Percentiles rank a stretch among this genome's conserved stretches.
phyloP scores from a whole-genome alignment of 1,140 invertebrate species.

The Glomeris maerens region DNA sequence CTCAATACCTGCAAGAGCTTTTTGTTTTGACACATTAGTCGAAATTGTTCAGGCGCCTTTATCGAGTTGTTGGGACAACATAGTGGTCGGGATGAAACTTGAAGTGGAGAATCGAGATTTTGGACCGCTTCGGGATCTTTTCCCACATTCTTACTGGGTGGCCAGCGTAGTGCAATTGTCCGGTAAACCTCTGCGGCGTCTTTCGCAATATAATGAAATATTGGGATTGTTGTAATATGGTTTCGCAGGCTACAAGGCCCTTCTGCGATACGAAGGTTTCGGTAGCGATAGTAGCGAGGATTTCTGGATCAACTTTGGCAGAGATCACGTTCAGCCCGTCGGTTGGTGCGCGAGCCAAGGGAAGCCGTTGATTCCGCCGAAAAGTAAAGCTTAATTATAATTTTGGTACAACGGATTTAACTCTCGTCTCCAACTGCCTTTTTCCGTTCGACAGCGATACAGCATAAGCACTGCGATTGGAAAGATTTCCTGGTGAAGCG shows the following conservation, averaged over 20 bases:
- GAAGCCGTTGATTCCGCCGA: conserved; percentile 84
- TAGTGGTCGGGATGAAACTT: conserved; percentile 86
- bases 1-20: not conserved
- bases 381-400: conserved; percentile 40
- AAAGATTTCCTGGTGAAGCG: conserved; percentile 82
- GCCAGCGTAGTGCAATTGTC: conserved; percentile 78
- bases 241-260: conserved; percentile 64
- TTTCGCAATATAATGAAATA: conserved; percentile 9
- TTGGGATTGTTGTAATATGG: conserved; percentile 1
- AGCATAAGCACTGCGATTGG: conserved; percentile 88
- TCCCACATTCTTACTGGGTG: conserved; percentile 83
- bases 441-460: conserved; percentile 31
- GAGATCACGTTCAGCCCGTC: conserved; percentile 82
- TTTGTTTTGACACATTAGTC: conserved; percentile 8
- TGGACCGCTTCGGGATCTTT: conserved; percentile 57
- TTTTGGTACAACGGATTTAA: not conserved
- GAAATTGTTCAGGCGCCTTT: conserved; percentile 52
- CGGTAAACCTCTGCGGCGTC: conserved; percentile 28
- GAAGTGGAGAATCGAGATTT: conserved; percentile 85
- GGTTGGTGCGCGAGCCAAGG: conserved; percentile 93
- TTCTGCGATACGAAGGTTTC: conserved; percentile 86
- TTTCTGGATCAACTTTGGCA: conserved; percentile 91
- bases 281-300: conserved; percentile 71
- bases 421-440: not conserved
- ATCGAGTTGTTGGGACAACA: conserved; percentile 81